A percentile compares a stretch with the other conserved stretches of the same genome.
Evolutionary conservation across 1,140 invertebrate species (phyloP).

Genomic region (Hypothenemus hampei): DNA sequence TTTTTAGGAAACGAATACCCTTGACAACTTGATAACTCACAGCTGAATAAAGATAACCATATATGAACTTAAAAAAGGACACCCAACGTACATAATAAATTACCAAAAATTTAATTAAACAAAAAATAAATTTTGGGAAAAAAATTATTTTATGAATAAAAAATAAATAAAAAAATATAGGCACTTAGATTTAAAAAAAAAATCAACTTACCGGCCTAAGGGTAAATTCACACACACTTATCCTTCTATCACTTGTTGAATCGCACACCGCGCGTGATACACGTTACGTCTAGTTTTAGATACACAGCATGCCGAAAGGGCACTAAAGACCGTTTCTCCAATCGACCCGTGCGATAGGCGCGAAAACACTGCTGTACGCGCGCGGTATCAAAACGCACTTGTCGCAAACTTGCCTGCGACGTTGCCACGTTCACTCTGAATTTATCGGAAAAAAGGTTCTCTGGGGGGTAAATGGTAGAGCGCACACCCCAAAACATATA

Average conservation of each 20-base stretch:
- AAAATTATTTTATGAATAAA: too few species aligned
- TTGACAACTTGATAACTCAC: too few species aligned
- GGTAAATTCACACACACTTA: slow-evolving; percentile 17
- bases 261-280: slow-evolving; percentile 9
- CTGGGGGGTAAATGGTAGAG: too few species aligned
- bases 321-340: slow-evolving; percentile 7
- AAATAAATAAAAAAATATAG: too few species aligned
- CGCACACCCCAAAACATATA: too few species aligned
- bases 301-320: slow-evolving; percentile 21
- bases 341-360: slow-evolving; percentile 20
- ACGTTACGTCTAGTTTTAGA: slow-evolving; percentile 9
- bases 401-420: slow-evolving; percentile 8
- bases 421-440: slow-evolving; percentile 10
- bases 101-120: too few species aligned
- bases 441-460: slow-evolving; percentile 8
- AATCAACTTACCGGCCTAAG: slow-evolving; percentile 23
- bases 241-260: slow-evolving; percentile 24
- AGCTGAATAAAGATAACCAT: too few species aligned
- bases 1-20: too few species aligned
- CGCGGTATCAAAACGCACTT: slow-evolving; percentile 24
- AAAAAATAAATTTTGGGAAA: too few species aligned
- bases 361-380: slow-evolving; percentile 19
- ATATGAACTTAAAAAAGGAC: too few species aligned
- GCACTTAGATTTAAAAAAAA: too few species aligned
- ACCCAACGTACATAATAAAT: too few species aligned